Conservation (phyloP, 2,888 invertebrate genomes). For the Cosmopolites sordidus region DNA sequence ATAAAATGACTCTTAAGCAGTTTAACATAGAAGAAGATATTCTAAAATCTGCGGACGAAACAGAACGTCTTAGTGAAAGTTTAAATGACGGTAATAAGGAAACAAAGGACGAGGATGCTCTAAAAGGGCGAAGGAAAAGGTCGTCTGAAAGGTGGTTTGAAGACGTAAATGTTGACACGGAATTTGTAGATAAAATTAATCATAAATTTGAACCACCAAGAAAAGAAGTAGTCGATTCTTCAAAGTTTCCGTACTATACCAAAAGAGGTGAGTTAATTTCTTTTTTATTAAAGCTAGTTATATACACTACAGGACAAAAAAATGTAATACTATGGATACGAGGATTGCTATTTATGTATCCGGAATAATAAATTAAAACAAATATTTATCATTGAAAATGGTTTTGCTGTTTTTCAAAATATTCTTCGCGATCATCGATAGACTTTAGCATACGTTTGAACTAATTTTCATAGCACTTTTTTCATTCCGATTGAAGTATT, state of each 20-base stretch:
- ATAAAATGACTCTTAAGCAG: no score
- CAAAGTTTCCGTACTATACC: constrained; percentile 66
- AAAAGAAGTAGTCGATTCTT: constrained; percentile 10
- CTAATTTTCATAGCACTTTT: no score
- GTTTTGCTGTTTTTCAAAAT: no score
- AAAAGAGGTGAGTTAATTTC: constrained; percentile 26
- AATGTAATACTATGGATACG: no score
- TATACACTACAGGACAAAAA: no score
- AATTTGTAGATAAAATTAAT: constrained; percentile 37
- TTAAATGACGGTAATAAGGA: not conserved
- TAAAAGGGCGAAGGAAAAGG: constrained; percentile 23
- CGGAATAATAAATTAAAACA: no score
- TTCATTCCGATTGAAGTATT: no score
- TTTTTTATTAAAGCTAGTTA: no score
- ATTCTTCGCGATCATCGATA: no score
- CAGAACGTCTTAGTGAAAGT: not conserved
- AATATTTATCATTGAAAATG: no score
- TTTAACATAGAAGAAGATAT: not conserved
- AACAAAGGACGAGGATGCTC: not conserved
- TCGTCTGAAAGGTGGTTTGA: constrained; percentile 30
- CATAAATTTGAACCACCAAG: constrained; percentile 30
- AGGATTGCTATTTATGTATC: no score
- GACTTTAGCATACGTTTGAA: no score
- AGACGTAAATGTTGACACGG: constrained; percentile 35
- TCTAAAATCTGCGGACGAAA: not conserved